Evolutionary conservation across 2,888 invertebrate genomes (phyloP), one percentile per base, ranked within the genome.

Genomic region (Tachina lurida): DNA sequence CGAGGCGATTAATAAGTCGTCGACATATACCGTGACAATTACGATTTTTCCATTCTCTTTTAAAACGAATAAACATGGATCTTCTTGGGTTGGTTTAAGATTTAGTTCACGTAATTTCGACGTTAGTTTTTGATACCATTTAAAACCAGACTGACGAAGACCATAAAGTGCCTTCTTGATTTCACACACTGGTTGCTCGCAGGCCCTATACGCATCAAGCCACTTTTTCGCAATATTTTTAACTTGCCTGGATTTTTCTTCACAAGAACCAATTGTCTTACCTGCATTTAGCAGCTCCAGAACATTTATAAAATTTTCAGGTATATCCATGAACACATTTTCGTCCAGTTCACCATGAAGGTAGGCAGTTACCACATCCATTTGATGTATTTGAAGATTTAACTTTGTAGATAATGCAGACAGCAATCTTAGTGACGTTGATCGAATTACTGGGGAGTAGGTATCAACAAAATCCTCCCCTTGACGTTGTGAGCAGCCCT

Each of bases 1-100:
- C 58, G 85, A 75, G 10, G 87, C 84, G 45, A 85, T 67, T 73
- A 88, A 56, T 47, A 84, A 52, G 54, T 87, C 87, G 43, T 86
- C 85, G 5, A 87, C 87, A 41, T 88, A 87, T 17, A 87, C 78
- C 5, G 87, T 75, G 15, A 56, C 19, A 31, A 58, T 19, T 31
- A 87, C 54, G 8, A 86, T 77, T 52, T 81, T 56, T 45, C 71
- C 52, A 15, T 63, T 71, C 22, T 84, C 19, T 19, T 39, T 71
- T 22, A 43, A 74, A 12, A 87, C 12, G 52, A 82, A 87, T 41
- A 85, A 68, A 63, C 84, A 86, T 22, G 79, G 84, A 63, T 87
- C 86, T 12, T 56, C 62, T 43, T 78, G 62, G 15, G 85, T 68
- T 17, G 77, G 49, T 10, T 60, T 10, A 1, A 68, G 39, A 5